phyloP scores from a whole-genome alignment of 1,140 invertebrate genomes.

The Aethina tumida region DNA sequence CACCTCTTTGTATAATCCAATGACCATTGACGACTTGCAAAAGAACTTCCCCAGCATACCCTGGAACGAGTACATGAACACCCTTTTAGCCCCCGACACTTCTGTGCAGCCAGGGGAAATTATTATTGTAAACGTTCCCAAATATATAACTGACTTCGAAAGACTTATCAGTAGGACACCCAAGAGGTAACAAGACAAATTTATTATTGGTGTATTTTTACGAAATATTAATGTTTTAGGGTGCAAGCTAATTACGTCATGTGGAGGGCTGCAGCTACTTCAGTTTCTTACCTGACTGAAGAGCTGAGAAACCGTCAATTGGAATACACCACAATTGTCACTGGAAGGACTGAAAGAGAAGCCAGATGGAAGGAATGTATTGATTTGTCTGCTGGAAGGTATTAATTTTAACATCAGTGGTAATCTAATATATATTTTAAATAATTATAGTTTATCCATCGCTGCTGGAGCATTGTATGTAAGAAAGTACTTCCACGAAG shows the following conservation, averaged over 20 bases:
- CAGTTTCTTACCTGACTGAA: slow-evolving; percentile 46
- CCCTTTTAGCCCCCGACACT: slow-evolving; percentile 38
- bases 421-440: slow-evolving; percentile 4
- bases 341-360: slow-evolving; percentile 42
- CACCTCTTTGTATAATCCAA: slow-evolving; percentile 83
- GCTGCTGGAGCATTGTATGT: slow-evolving; percentile 50
- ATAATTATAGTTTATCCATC: slow-evolving; percentile 36
- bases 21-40: slow-evolving; percentile 67
- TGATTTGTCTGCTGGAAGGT: slow-evolving; percentile 39
- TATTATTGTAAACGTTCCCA: slow-evolving; percentile 50
- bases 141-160: slow-evolving; percentile 47
- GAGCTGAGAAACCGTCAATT: slow-evolving; percentile 43
- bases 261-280: slow-evolving; percentile 46
- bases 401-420: not conserved
- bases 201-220: not conserved
- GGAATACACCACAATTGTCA: slow-evolving; percentile 44
- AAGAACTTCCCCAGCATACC: slow-evolving; percentile 57
- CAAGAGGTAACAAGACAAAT: slow-evolving; percentile 38
- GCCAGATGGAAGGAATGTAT: slow-evolving; percentile 50
- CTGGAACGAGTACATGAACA: slow-evolving; percentile 52
- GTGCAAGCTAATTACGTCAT: slow-evolving; percentile 55
- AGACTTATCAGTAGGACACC: slow-evolving; percentile 42
- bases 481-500: slow-evolving; percentile 44
- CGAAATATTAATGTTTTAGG: slow-evolving; percentile 30
- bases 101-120: slow-evolving; percentile 36